These are phyloP conservation scores for Eurystomus gularis DNA, from an alignment of 2,113 vertebrate species.

Conservation along the genomic window DNA sequence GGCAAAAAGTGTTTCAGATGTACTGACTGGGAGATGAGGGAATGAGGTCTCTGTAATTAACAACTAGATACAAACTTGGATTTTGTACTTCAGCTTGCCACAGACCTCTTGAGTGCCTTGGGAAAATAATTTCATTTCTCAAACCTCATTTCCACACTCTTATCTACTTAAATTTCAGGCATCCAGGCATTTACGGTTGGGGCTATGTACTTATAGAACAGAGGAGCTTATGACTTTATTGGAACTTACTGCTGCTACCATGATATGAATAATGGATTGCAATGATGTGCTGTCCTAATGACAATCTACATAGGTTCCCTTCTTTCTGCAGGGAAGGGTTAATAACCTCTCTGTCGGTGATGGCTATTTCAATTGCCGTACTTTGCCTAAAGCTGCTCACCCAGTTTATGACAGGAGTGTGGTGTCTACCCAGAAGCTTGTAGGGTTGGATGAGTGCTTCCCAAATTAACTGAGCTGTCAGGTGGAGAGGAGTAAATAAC, in stretches of 20 bases:
- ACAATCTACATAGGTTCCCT: not conserved
- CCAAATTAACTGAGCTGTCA: not conserved
- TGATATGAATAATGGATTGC: not conserved
- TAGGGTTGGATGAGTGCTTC: not conserved
- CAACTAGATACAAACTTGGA: not conserved
- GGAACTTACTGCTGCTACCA: not conserved
- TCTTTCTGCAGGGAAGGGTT: not conserved
- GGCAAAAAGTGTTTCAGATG: not conserved
- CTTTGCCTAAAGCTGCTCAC: not conserved
- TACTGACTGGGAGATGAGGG: not conserved
- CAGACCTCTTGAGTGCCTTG: not conserved
- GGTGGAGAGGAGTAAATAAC: not conserved
- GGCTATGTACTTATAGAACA: not conserved
- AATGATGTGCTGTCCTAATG: not conserved
- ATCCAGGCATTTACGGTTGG: not conserved
- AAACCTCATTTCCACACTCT: not conserved
- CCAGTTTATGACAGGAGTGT: not conserved
- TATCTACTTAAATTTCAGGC: not conserved
- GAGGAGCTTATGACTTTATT: not conserved
- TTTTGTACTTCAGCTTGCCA: not conserved
- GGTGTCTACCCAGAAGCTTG: not conserved
- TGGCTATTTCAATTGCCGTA: not conserved
- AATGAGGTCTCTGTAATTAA: not conserved
- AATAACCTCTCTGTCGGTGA: not conserved
- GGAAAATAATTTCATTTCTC: not conserved